Percentiles rank a stretch among this genome's conserved stretches.
These are phyloP conservation scores for Volucella inanis DNA, from an alignment of 2,888 invertebrate genomes.

Conservation along the genomic window DNA sequence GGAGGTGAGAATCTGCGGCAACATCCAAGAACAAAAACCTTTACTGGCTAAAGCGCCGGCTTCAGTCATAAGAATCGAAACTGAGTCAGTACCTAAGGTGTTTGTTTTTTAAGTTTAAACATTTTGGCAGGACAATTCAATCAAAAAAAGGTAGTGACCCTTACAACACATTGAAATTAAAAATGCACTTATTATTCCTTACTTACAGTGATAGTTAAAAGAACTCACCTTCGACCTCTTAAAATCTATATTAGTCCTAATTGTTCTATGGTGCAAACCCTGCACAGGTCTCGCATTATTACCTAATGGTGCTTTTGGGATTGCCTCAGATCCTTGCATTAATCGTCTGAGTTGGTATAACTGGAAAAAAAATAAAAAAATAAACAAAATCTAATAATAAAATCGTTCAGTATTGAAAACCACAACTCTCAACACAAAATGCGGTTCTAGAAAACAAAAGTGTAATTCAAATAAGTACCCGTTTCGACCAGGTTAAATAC, in stretches of 20 bases:
- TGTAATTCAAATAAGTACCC: conserved; percentile 11
- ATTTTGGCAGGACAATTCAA: no score
- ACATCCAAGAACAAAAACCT: no score
- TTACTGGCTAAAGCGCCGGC: no score
- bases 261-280: conserved; percentile 94
- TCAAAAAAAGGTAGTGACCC: no score
- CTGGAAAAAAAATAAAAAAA: conserved; percentile 83
- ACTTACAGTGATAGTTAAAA: background rate
- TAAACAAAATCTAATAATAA: background rate
- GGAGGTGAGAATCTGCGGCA: no score
- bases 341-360: conserved; percentile 93
- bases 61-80: no score
- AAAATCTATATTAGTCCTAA: conserved; percentile 98
- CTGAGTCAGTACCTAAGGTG: no score
- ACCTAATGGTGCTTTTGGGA: conserved; percentile 95
- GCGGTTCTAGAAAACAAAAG: conserved; percentile 11
- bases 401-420: background rate
- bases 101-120: no score
- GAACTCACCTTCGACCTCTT: conserved; percentile 86
- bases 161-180: background rate
- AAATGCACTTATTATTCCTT: background rate
- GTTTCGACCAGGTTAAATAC: background rate
- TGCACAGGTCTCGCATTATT: conserved; percentile 98
- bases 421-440: background rate
- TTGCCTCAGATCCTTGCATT: conserved; percentile 93